Conservation (phyloP, 1,140 invertebrate species). For the Megathymus violae region DNA sequence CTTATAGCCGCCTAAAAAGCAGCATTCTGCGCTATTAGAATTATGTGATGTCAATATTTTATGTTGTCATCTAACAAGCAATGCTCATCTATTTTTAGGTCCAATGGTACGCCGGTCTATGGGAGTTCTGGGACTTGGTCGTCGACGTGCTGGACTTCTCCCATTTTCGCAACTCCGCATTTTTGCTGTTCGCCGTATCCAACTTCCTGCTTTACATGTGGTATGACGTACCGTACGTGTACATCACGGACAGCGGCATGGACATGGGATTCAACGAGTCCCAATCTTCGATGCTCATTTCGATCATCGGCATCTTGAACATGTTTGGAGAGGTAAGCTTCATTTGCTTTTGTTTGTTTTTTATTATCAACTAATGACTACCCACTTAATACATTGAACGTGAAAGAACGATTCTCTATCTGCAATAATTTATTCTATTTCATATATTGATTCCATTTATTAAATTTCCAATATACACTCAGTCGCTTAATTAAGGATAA, state of each 20-base stretch:
- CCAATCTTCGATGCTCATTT: conserved; percentile 91
- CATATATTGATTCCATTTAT: too few species aligned
- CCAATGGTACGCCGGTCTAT: conserved; percentile 89
- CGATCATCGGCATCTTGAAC: conserved; percentile 93
- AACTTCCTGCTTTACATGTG: conserved; percentile 94
- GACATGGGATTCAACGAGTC: conserved; percentile 88
- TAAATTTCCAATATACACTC: too few species aligned
- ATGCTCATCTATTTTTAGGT: conserved; percentile 62
- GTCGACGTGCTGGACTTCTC: conserved; percentile 92
- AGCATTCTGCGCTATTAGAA: too few species aligned
- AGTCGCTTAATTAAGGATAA: too few species aligned
- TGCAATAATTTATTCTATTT: too few species aligned
- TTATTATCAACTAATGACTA: too few species aligned
- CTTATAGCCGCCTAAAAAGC: too few species aligned
- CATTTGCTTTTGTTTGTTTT: background rate
- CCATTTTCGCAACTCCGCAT: conserved; percentile 89
- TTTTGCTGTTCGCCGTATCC: conserved; percentile 92
- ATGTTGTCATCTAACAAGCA: conserved; percentile 2
- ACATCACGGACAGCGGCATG: conserved; percentile 88
- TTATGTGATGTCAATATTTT: background rate
- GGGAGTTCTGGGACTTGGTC: conserved; percentile 90
- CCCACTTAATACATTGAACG: too few species aligned
- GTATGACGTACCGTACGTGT: conserved; percentile 95
- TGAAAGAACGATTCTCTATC: too few species aligned
- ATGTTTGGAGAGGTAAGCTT: conserved; percentile 91